Conservation (phyloP, 23 tunicate genomes). For the Botrylloides violaceus region DNA sequence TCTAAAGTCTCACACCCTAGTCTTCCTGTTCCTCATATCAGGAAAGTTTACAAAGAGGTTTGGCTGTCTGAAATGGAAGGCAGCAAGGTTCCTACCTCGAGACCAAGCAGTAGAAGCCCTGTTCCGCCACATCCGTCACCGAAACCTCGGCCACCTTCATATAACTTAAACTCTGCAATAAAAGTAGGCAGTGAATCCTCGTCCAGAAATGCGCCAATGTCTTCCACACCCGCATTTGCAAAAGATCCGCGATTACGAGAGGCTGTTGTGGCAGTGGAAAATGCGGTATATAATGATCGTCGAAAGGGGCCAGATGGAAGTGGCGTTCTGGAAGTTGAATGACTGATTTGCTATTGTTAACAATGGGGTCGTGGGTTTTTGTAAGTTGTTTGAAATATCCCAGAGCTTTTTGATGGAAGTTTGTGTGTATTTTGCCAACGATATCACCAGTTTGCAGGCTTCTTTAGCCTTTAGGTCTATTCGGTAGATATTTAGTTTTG, state of each 20-base stretch:
- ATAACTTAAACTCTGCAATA: neutral
- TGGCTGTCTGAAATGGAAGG: conserved; percentile 35
- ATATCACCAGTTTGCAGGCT: no score
- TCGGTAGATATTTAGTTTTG: no score
- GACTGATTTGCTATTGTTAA: no score
- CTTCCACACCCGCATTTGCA: neutral
- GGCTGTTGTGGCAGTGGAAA: neutral
- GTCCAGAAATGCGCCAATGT: no score
- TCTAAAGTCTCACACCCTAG: conserved; percentile 19
- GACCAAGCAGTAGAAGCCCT: neutral
- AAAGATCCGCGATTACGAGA: neutral
- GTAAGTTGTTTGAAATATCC: no score
- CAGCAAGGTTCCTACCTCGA: neutral
- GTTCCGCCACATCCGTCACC: conserved; percentile 8
- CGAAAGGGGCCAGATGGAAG: no score
- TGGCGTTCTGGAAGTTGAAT: neutral
- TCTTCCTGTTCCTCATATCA: conserved; percentile 41
- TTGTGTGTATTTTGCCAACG: no score
- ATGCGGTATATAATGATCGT: neutral
- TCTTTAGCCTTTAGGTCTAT: no score
- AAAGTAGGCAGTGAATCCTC: no score
- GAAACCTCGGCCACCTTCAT: neutral
- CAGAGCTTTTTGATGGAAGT: no score
- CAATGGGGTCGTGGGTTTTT: no score
- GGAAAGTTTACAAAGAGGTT: conserved; percentile 65